A percentile compares a stretch with the other conserved stretches of the same genome.
These are phyloP conservation scores for Cherax destructor DNA, from an alignment of 1,140 invertebrate species.

Conservation along the genomic window DNA sequence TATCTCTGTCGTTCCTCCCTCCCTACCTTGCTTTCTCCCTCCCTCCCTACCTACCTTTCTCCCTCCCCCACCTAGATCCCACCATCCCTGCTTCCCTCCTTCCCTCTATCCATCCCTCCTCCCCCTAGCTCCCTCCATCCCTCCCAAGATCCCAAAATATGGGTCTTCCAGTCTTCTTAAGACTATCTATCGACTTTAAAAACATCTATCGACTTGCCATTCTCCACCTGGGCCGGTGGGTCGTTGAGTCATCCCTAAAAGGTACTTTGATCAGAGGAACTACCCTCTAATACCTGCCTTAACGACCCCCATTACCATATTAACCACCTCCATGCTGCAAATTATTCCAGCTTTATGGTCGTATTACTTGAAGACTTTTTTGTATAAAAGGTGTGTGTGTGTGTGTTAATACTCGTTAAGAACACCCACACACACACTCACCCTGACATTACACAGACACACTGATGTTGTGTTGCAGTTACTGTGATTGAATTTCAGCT, in stretches of 20 bases:
- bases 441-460: too few species aligned
- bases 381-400: not conserved
- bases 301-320: conserved; percentile 8
- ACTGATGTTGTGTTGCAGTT: too few species aligned
- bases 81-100: conserved; percentile 8
- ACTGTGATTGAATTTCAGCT: too few species aligned
- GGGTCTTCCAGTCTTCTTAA: too few species aligned
- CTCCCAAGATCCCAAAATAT: too few species aligned
- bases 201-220: not conserved
- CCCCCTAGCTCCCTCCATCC: not conserved
- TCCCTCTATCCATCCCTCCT: not conserved
- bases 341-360: not conserved
- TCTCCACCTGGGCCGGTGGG: not conserved
- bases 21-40: not conserved
- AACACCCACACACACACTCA: too few species aligned
- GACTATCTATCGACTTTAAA: not conserved
- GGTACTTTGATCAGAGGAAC: conserved; percentile 10
- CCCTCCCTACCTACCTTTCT: conserved; percentile 16
- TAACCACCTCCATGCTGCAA: not conserved
- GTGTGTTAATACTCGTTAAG: not conserved
- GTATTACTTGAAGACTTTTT: not conserved
- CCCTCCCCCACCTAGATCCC: conserved; percentile 1
- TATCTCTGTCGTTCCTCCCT: too few species aligned
- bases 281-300: conserved; percentile 5
- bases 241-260: not conserved